Evolutionary conservation across 2,113 vertebrate species (phyloP), one percentile per base, ranked within the genome.

Genomic region (Zosterops lateralis): DNA sequence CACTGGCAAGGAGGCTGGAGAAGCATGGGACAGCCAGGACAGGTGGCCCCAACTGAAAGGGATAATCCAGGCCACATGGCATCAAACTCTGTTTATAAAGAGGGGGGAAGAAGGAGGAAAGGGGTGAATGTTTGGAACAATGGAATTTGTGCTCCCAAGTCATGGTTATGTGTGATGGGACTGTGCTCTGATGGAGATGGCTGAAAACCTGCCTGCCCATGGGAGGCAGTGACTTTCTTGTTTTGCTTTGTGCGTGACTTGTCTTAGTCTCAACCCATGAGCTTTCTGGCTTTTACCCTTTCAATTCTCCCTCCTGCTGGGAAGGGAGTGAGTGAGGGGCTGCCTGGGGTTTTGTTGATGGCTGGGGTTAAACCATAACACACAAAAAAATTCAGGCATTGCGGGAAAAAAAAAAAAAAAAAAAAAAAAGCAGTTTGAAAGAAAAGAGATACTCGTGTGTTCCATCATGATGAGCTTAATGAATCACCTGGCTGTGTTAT

Each of bases 91-190:
- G 31, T 57, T 32, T 42, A 15, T 34, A 71, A 87, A 42, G 29
- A 7, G 9, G 4, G 6, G 28, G 1, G 5, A 40, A 64, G 31
- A 31, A 48, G 20, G 34, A 57, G 21, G 26, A 74, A 64, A 56
- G 24, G 7, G 7, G 20, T 2, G 6, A 38, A 56, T 17, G 12
- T 36, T 80, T 72, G 44, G 5, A 72, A 4, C 12, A 13, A 48
- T 21, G 11, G 7, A 31, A 3, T 50, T 48, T 36, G 11, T 64
- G 17, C 14, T 79, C 50, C 29, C 50, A 22, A 40, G 28, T 24
- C 16, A 34, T 1, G 1, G 4, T 31, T n/a, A 25, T 0, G 1
- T 47, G 18, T 20, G 40, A 29, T 61, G 18, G 10, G 28, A 12
- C 22, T 4, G 18, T 62, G 40, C 8, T 62, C 5, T 54, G 15